phyloP scores from a whole-genome alignment of 2,888 invertebrate species.

The Gnatocerus cornutus region DNA sequence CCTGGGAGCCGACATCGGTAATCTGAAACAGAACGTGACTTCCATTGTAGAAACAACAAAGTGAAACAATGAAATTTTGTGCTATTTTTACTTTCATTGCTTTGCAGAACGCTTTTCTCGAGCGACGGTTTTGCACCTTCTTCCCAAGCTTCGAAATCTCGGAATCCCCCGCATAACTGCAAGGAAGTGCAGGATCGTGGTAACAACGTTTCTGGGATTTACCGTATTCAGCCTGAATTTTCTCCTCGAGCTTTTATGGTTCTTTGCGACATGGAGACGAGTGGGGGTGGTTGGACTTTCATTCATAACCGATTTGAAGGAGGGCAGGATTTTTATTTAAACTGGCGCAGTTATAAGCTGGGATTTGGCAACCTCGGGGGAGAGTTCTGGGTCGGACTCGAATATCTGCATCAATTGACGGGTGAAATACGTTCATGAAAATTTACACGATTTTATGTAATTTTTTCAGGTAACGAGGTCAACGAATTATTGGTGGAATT shows the following conservation, averaged over 20 bases:
- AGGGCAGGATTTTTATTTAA: slow-evolving; percentile 74
- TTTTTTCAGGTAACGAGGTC: slow-evolving; percentile 70
- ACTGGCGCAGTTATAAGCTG: slow-evolving; percentile 79
- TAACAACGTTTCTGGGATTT: slow-evolving; percentile 75
- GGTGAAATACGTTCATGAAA: slow-evolving; percentile 60
- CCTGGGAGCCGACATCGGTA: slow-evolving; percentile 56
- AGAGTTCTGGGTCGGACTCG: slow-evolving; percentile 83
- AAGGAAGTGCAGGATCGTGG: slow-evolving; percentile 61
- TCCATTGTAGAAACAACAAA: slow-evolving; percentile 32
- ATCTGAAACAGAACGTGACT: slow-evolving; percentile 57
- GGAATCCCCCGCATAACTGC: slow-evolving; percentile 17
- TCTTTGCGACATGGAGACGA: slow-evolving; percentile 76
- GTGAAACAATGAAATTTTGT: neutral
- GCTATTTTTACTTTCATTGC: neutral
- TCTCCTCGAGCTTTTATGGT: slow-evolving; percentile 77
- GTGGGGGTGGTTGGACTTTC: slow-evolving; percentile 84
- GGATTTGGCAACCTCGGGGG: slow-evolving; percentile 83
- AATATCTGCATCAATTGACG: slow-evolving; percentile 76
- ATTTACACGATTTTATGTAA: slow-evolving; percentile 67
- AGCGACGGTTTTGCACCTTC: no score
- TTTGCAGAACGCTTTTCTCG: slow-evolving; percentile 22
- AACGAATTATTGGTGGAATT: slow-evolving; percentile 78
- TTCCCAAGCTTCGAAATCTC: no score
- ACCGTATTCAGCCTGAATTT: slow-evolving; percentile 76
- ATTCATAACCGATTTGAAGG: slow-evolving; percentile 80